Conservation (phyloP, 2,888 invertebrate species). For the Rhagonycha fulva region DNA sequence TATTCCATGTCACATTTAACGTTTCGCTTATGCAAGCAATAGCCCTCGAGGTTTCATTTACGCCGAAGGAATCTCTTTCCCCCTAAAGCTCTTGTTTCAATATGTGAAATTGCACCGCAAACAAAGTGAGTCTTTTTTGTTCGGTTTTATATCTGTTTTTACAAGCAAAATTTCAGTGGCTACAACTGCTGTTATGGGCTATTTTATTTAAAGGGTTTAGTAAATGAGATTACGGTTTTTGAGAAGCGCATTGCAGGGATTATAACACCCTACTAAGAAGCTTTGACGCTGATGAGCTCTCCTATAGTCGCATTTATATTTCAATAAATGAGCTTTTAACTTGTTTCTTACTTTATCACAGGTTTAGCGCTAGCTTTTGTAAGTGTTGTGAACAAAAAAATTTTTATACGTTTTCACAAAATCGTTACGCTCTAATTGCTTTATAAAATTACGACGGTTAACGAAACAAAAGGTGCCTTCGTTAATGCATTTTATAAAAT, state of each 20-base stretch:
- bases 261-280: slow-evolving; percentile 28
- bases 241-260: slow-evolving; percentile 25
- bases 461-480: background rate
- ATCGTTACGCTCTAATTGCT: background rate
- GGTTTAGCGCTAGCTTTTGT: slow-evolving; percentile 13
- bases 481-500: background rate
- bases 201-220: slow-evolving; percentile 28
- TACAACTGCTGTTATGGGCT: slow-evolving; percentile 25
- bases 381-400: background rate
- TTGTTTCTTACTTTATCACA: slow-evolving; percentile 21
- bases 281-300: slow-evolving; percentile 24
- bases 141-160: slow-evolving; percentile 26
- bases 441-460: background rate
- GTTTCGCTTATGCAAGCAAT: background rate
- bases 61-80: background rate
- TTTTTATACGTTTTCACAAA: background rate
- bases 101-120: slow-evolving; percentile 15
- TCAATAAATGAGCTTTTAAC: slow-evolving; percentile 22
- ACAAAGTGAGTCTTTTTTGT: slow-evolving; percentile 22
- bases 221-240: slow-evolving; percentile 28
- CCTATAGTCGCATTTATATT: slow-evolving; percentile 24
- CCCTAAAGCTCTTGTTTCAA: slow-evolving; percentile 4
- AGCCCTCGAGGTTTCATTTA: background rate
- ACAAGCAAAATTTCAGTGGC: slow-evolving; percentile 24
- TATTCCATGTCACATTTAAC: background rate